Conservation (phyloP, 2,888 invertebrate species). For the Phorcus lineatus region DNA sequence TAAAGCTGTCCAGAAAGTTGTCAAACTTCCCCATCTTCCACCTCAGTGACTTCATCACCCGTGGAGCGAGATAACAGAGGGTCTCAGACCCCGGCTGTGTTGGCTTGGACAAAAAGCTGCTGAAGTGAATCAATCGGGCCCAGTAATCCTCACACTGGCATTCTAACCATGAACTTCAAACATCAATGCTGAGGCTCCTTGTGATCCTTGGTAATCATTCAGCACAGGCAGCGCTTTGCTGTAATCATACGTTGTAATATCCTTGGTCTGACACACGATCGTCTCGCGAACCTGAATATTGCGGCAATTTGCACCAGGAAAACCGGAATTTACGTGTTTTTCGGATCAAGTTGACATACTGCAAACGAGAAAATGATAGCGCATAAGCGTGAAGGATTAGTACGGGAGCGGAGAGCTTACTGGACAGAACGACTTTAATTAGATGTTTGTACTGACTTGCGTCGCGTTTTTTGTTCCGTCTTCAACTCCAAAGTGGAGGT, state of each 20-base stretch:
- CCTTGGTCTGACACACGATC: background rate
- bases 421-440: background rate
- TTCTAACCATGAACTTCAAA: conserved; percentile 15
- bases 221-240: background rate
- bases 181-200: background rate
- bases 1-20: too few species aligned
- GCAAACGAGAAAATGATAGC: conserved; percentile 3
- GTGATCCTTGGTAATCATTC: background rate
- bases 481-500: too few species aligned
- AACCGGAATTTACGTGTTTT: background rate
- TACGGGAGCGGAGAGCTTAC: background rate
- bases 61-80: too few species aligned
- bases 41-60: too few species aligned
- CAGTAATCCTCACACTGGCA: background rate
- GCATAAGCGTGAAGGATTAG: background rate
- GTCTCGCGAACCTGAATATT: background rate
- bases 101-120: background rate
- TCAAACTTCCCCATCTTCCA: too few species aligned
- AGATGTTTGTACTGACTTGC: background rate
- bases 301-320: background rate
- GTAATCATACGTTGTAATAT: background rate
- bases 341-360: background rate
- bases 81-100: background rate
- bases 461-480: too few species aligned
- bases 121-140: background rate